Evolutionary conservation across 2,113 vertebrate genomes (phyloP).

Genomic region (Neofelis nebulosa): DNA sequence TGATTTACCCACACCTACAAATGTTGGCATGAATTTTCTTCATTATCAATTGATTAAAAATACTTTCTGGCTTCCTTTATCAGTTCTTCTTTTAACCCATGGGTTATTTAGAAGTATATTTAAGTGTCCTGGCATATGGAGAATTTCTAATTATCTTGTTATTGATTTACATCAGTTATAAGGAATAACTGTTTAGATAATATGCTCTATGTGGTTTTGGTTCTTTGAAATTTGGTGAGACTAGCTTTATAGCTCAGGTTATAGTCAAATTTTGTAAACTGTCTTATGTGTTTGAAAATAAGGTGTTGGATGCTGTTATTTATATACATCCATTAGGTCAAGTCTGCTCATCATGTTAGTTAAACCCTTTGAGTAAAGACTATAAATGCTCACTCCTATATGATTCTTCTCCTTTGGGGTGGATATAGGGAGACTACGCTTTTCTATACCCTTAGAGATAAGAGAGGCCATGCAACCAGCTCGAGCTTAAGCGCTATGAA

Average conservation of each 20-base stretch:
- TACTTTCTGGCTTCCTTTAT: slow-evolving; percentile 15
- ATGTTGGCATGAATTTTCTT: slow-evolving; percentile 5
- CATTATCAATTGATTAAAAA: neutral
- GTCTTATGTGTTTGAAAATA: neutral
- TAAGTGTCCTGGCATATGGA: neutral
- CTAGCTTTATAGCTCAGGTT: neutral
- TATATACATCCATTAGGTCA: neutral
- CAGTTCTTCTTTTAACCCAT: neutral
- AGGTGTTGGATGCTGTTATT: neutral
- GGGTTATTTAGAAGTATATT: slow-evolving; percentile 2
- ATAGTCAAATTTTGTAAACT: neutral
- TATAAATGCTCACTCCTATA: neutral
- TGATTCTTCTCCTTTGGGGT: neutral
- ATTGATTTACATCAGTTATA: neutral
- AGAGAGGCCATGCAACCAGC: neutral
- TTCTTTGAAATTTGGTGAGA: neutral
- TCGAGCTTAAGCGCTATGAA: neutral
- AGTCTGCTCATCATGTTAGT: neutral
- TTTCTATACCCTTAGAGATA: neutral
- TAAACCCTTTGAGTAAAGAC: neutral
- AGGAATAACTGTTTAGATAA: neutral
- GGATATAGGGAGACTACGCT: neutral
- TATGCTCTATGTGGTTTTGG: neutral
- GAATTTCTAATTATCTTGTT: neutral
- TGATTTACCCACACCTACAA: neutral